These are phyloP conservation scores for Synergus laeviventris DNA, from an alignment of 2,888 invertebrate species.

Conservation along the genomic window DNA sequence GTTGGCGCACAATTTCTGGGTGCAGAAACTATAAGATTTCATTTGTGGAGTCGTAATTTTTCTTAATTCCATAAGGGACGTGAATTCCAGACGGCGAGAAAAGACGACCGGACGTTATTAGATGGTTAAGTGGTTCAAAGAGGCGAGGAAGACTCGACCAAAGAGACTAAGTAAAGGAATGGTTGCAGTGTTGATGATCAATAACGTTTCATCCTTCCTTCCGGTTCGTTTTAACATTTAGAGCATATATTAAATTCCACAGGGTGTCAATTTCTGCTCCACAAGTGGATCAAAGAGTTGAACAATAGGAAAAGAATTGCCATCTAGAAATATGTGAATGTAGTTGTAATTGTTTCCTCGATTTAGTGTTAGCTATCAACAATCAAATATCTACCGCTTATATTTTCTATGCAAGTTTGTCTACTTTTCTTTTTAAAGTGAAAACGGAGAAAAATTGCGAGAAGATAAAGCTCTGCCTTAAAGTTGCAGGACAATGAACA, in stretches of 20 bases:
- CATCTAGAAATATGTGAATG: no score
- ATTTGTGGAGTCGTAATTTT: conserved; percentile 63
- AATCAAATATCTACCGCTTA: no score
- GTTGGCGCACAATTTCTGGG: conserved; percentile 55
- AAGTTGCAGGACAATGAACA: not conserved
- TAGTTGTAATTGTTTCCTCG: no score
- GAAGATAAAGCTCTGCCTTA: not conserved
- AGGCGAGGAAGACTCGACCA: conserved; percentile 6
- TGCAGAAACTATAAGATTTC: conserved; percentile 55
- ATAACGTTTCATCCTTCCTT: conserved; percentile 5
- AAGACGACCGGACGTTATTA: conserved; percentile 48
- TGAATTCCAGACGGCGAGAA: conserved; percentile 44
- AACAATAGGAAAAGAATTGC: no score
- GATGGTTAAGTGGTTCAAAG: conserved; percentile 31
- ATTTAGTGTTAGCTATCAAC: no score
- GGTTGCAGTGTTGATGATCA: not conserved
- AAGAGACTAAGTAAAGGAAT: not conserved
- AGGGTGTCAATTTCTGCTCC: no score
- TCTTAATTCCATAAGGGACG: conserved; percentile 56
- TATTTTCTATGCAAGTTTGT: no score
- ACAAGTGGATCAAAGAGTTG: no score
- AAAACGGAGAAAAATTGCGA: not conserved
- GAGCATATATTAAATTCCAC: no score
- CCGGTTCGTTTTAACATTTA: conserved; percentile 1
- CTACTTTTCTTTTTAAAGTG: no score